phyloP scores from a whole-genome alignment of 2,113 vertebrate genomes.

The Coregonus clupeaformis region DNA sequence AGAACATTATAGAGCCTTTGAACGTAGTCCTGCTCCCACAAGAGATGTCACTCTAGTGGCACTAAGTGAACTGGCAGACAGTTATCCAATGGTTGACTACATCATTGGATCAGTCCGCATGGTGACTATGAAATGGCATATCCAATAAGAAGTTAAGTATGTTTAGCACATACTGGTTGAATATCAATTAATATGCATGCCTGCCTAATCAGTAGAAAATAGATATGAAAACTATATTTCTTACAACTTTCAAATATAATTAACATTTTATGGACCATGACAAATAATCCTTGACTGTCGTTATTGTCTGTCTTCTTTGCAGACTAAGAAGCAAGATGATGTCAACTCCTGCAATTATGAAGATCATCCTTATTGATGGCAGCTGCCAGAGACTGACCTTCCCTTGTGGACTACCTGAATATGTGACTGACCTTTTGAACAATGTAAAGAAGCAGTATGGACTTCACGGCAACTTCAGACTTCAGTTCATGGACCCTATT shows the following conservation, averaged over 20 bases:
- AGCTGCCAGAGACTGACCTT: no score
- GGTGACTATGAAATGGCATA: slow-evolving; percentile 29
- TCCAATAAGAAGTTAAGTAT: not conserved
- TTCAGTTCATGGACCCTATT: no score
- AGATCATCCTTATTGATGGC: no score
- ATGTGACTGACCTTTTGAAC: slow-evolving; percentile 5
- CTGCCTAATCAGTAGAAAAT: not conserved
- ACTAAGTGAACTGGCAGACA: slow-evolving; percentile 23
- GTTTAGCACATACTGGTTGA: no score
- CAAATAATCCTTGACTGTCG: not conserved
- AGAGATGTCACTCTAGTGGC: slow-evolving; percentile 10
- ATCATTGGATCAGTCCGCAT: slow-evolving; percentile 19
- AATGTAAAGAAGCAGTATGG: slow-evolving; percentile 18
- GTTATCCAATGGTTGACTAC: slow-evolving; percentile 27
- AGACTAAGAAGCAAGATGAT: slow-evolving; percentile 19
- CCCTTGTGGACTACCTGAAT: slow-evolving; percentile 12
- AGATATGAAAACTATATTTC: no score
- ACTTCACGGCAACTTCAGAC: slow-evolving; percentile 14
- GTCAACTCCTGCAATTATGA: slow-evolving; percentile 16
- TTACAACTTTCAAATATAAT: no score
- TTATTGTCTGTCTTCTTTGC: slow-evolving; percentile 14
- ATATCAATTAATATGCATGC: no score
- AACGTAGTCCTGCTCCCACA: no score
- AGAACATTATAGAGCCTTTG: slow-evolving; percentile 28
- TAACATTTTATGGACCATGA: no score